Evolutionary conservation across 2,113 vertebrate genomes (phyloP), one percentile per base, ranked within the genome.

Genomic region (Lutjanus erythropterus): DNA sequence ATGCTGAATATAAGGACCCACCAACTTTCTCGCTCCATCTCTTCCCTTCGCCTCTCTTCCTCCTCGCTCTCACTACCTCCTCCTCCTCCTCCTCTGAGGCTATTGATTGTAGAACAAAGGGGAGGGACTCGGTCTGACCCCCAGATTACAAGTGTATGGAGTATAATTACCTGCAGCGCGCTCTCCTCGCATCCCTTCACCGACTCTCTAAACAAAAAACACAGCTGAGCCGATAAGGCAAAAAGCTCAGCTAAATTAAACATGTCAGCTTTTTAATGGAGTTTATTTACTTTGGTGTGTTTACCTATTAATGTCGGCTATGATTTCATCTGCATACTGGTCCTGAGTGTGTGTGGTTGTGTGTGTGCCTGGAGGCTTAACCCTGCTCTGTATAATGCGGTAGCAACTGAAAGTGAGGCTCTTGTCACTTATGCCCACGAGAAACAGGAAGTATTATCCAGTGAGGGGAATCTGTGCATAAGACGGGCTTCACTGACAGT

Each of bases 141-240:
- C 70, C 59, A 69, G 61, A 89, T 92, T 87, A 83, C 77, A 77
- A 76, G 68, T 77, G 73, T 84, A 69, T 86, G 83, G 58, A 84
- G 75, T 78, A 86, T 91, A 93, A 92, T 93, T 88, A 93, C 86
- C 83, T 76, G 58, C 64, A 44, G 66, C 39, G 71, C 82, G 71
- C 55, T 61, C 76, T 21, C 50, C 53, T 80, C 35, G 23, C 78
- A 61, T 87, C 80, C 72, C 68, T 64, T 59, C 78, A 33, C 74
- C 9, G 37, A 29, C 84, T 68, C 62, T 70, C 78, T 69, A 19
- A 85, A 75, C 31, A 62, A 81, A n/a, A 86, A 80, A 46, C 68
- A 71, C 50, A 74, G 61, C 9, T 0, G 6, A 75, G 67, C 64
- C 23, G 29, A 84, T 85, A 62, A 78, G 53, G 69, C 71, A 50